phyloP scores from a whole-genome alignment of 2,797 vertebrate species.

The Cichlasoma orientale region DNA sequence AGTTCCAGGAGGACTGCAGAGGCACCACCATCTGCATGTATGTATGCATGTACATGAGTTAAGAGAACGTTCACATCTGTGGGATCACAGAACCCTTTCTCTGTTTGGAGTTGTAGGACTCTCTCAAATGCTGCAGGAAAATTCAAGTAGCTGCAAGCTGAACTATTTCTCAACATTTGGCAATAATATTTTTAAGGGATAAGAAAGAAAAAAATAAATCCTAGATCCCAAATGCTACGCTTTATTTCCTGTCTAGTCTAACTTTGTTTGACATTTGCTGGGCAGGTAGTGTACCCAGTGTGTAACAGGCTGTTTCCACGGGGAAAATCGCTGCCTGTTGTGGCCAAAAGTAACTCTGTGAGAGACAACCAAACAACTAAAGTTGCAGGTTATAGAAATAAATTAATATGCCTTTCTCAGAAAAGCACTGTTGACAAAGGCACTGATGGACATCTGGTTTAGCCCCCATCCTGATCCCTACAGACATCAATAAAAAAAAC shows the following conservation, averaged over 20 bases:
- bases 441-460: not conserved
- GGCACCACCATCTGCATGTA: constrained; percentile 12
- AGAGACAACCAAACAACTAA: fast-evolving
- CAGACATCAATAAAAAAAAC: not conserved
- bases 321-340: not conserved
- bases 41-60: constrained; percentile 1
- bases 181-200: not conserved
- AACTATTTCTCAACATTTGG: not conserved
- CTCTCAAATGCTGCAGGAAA: not conserved
- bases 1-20: constrained; percentile 39
- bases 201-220: not conserved
- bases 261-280: not conserved
- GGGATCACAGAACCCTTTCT: constrained; percentile 11
- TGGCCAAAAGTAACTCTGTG: not conserved
- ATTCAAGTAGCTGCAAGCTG: not conserved
- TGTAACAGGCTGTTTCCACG: not conserved
- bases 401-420: not conserved
- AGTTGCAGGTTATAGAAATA: not conserved
- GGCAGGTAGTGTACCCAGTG: fast-evolving
- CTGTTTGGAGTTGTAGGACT: not conserved
- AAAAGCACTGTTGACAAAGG: not conserved
- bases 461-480: not conserved
- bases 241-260: not conserved
- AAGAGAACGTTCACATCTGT: constrained; percentile 14
- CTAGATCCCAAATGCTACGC: not conserved